Conservation (phyloP, 2,113 vertebrate species). For the Cyprinus carpio region DNA sequence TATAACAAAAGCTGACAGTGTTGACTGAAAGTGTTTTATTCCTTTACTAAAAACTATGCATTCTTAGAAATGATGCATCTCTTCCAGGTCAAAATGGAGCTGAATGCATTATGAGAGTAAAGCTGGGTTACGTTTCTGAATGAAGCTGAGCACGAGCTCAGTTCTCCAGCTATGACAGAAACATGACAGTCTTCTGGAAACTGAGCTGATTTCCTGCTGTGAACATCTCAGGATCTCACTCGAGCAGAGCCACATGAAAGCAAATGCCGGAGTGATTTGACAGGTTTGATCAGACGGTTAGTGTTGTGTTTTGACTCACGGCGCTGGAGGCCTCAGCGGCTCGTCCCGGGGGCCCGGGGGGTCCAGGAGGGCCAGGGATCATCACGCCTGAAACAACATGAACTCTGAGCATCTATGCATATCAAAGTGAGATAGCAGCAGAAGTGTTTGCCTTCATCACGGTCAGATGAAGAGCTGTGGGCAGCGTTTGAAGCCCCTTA, state of each 20-base stretch:
- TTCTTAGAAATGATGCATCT: too few species aligned
- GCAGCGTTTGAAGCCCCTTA: too few species aligned
- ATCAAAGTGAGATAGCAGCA: background rate
- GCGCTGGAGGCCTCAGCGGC: constrained; percentile 71
- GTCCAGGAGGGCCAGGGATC: constrained; percentile 85
- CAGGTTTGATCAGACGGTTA: background rate
- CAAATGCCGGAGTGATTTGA: background rate
- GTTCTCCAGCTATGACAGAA: too few species aligned
- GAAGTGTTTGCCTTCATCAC: background rate
- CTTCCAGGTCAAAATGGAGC: too few species aligned
- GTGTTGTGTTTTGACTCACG: constrained; percentile 71
- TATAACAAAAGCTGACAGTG: too few species aligned
- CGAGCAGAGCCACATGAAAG: background rate
- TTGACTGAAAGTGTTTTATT: too few species aligned
- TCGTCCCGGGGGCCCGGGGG: constrained; percentile 85
- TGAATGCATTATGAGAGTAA: too few species aligned
- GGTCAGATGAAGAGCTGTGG: background rate
- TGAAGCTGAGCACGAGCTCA: too few species aligned
- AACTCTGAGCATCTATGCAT: constrained; percentile 24
- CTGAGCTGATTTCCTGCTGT: background rate
- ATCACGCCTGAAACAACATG: constrained; percentile 71
- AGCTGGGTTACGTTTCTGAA: background rate
- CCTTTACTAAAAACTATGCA: too few species aligned
- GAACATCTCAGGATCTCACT: background rate
- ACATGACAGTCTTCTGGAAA: too few species aligned